Evolutionary conservation across 2,888 invertebrate species (phyloP).

Genomic region (Drosophila flavopinicola): DNA sequence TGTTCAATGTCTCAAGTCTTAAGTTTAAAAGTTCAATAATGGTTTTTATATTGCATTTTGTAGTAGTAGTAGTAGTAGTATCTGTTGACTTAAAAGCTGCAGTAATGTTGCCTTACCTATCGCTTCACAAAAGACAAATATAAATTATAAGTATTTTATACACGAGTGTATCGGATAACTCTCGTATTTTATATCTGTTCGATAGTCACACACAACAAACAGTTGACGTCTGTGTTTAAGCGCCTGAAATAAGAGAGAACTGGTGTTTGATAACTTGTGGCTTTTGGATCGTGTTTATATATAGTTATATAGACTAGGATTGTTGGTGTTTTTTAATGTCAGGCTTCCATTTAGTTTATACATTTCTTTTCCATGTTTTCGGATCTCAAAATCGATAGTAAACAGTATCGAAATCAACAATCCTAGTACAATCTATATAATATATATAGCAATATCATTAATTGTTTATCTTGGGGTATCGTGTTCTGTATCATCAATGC

Average conservation of each 20-base stretch:
- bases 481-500: conserved; percentile 70
- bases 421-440: conserved; percentile 38
- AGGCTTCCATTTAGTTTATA: not conserved
- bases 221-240: conserved; percentile 82
- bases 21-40: conserved; percentile 26
- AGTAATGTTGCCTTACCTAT: conserved; percentile 83
- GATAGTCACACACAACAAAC: conserved; percentile 72
- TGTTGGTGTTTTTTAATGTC: conserved; percentile 25
- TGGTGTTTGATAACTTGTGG: conserved; percentile 90
- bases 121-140: conserved; percentile 70
- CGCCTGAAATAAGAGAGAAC: conserved; percentile 94
- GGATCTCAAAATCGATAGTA: conserved; percentile 4
- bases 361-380: not conserved
- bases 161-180: conserved; percentile 52
- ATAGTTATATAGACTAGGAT: conserved; percentile 42
- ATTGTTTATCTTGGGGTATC: conserved; percentile 40
- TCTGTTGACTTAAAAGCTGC: conserved; percentile 77
- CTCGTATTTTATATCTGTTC: conserved; percentile 68
- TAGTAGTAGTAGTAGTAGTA: conserved; percentile 61
- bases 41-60: conserved; percentile 17
- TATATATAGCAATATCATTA: conserved; percentile 33
- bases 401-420: conserved; percentile 33
- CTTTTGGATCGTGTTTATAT: conserved; percentile 85
- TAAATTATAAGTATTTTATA: conserved; percentile 59
- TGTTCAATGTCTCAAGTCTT: conserved; percentile 71